A percentile compares a stretch with the other conserved stretches of the same genome.
These are phyloP conservation scores for Poicephalus gulielmi DNA, from an alignment of 2,113 vertebrate species.

Conservation along the genomic window DNA sequence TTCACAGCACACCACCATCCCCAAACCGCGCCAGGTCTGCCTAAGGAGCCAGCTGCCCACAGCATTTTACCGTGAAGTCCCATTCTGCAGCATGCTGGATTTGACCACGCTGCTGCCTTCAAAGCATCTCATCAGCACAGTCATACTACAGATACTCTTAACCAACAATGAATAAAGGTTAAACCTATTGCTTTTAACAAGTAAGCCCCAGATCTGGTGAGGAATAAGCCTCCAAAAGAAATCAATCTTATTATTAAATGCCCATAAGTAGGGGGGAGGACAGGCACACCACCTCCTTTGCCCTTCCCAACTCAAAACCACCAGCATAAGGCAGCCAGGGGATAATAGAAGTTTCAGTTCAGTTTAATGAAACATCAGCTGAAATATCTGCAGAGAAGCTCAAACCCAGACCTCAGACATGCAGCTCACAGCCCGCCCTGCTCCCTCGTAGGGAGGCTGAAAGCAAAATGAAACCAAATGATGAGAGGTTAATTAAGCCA, in stretches of 20 bases:
- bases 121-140: neutral
- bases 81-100: neutral
- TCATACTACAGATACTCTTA: neutral
- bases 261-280: neutral
- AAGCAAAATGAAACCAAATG: neutral
- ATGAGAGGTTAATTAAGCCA: conserved; percentile 9
- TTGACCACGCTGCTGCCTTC: neutral
- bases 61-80: neutral
- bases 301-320: neutral
- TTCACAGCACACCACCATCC: neutral
- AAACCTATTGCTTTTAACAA: neutral
- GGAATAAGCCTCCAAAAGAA: neutral
- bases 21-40: neutral
- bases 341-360: neutral
- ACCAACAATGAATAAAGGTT: neutral
- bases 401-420: neutral
- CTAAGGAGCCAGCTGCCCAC: neutral
- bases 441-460: neutral
- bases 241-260: neutral
- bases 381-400: neutral
- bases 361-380: neutral
- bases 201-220: neutral
- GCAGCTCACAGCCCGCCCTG: neutral
- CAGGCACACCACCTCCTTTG: neutral
- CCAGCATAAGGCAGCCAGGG: neutral